A percentile compares a stretch with the other conserved stretches of the same genome.
Evolutionary conservation across 2,113 vertebrate species (phyloP).

Genomic region (Chloroceryle aenea): DNA sequence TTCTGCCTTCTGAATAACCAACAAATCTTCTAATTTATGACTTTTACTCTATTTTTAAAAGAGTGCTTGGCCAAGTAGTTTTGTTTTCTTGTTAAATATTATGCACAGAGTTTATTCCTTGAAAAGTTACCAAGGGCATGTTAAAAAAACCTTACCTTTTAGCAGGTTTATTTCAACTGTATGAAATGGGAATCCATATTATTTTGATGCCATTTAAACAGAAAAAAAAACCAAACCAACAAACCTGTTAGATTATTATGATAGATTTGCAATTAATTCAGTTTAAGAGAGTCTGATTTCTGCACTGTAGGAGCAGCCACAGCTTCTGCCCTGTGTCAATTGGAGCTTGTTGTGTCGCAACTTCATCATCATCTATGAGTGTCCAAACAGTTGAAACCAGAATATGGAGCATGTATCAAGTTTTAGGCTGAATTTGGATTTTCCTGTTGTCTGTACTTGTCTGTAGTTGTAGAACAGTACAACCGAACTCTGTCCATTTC

Average conservation of each 20-base stretch:
- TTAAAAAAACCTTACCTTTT: background rate
- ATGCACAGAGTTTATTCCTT: constrained; percentile 15
- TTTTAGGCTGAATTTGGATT: background rate
- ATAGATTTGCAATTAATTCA: background rate
- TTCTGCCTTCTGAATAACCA: constrained; percentile 43
- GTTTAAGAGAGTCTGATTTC: background rate
- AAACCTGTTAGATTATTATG: background rate
- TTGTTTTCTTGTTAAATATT: constrained; percentile 61
- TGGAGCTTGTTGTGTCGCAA: accelerated
- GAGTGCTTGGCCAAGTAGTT: constrained; percentile 19
- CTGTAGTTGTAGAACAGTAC: background rate
- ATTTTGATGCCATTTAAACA: background rate
- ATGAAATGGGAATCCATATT: background rate
- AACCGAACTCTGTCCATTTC: background rate
- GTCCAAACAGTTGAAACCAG: background rate
- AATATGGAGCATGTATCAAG: accelerated
- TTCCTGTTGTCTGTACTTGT: background rate
- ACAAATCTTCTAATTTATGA: constrained; percentile 37
- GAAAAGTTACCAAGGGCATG: constrained; percentile 14
- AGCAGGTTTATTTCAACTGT: background rate
- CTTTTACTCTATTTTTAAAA: constrained; percentile 40
- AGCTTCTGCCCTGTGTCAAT: background rate
- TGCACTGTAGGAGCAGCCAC: background rate
- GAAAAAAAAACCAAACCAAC: background rate
- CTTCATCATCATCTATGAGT: background rate